Evolutionary conservation across 2,113 vertebrate genomes (phyloP), one percentile per base, ranked within the genome.

Genomic region (Neopipo cinnamomea): DNA sequence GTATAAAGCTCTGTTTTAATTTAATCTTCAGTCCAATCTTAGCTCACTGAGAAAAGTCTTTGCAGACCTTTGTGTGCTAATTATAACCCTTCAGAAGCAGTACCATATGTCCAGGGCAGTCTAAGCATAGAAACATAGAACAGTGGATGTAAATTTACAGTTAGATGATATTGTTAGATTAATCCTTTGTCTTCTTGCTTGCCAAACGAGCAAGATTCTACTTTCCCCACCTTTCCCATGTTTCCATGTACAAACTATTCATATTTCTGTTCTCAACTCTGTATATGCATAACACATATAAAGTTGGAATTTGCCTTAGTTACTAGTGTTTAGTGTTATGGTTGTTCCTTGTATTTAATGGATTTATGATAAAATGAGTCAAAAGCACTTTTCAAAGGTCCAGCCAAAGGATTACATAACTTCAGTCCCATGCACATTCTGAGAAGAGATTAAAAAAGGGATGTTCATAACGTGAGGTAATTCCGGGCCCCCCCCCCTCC

Each of bases 1-100:
- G 16, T 62, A 77, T 62, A 24, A 5, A 39, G 23, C 5, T 85
- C 17, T 90, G 22, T 37, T 95, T 78, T 52, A 65, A 53, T 88
- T 88, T 76, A 76, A 73, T 59, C 9, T 92, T 80, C 53, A 59
- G 42, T 79, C 49, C 14, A 84, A 61, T 2, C 4, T 71, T n/a
- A 82, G 3, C 11, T 89, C 20, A 88, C 28, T 39, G 11, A 75
- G 11, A 75, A 67, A 78, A 85, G 14, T 35, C n/a, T 76, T 79
- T 88, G 37, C 49, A 92, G 87, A 73, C 28, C 3, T 82, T 65
- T 85, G 6, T 49, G 8, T 66, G 42, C 2, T 70, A 70, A 88
- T 79, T 75, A 58, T 65, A 88, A 73, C 7, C 58, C n/a, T 88
- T 76, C 41, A 62, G 67, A 90, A 91, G 13, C 58, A 41, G 79